These are phyloP conservation scores for Dasysyrphus albostriatus DNA, from an alignment of 2,888 invertebrate species.

Conservation along the genomic window DNA sequence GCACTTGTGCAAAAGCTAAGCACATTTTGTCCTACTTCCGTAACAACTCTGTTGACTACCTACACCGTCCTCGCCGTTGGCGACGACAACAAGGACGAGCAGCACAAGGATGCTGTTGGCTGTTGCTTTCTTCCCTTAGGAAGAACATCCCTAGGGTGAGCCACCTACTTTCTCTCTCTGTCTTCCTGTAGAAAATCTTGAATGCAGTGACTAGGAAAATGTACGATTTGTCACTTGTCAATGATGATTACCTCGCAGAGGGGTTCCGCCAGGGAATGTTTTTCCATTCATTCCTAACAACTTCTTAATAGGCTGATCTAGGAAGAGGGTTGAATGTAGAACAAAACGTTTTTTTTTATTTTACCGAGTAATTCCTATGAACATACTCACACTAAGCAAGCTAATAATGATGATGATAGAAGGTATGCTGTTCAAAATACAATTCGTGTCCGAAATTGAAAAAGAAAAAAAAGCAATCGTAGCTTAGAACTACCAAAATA, in stretches of 20 bases:
- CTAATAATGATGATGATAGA: no score
- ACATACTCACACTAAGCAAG: no score
- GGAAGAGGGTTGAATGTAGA: background rate
- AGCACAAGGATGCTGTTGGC: background rate
- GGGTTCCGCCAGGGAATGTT: slow-evolving; percentile 2
- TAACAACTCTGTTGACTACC: background rate
- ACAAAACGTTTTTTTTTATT: no score
- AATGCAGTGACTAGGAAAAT: slow-evolving; percentile 69
- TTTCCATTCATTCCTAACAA: no score
- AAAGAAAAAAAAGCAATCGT: no score
- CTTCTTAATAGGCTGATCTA: background rate
- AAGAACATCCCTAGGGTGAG: slow-evolving; percentile 44
- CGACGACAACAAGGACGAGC: slow-evolving; percentile 7
- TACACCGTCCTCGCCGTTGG: background rate
- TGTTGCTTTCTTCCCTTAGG: slow-evolving; percentile 34
- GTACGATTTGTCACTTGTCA: slow-evolving; percentile 74
- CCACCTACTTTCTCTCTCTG: background rate
- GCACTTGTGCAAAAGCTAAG: slow-evolving; percentile 61
- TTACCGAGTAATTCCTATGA: no score
- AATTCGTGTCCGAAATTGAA: no score
- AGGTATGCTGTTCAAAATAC: no score
- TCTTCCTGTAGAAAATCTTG: slow-evolving; percentile 24
- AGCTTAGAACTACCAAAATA: no score
- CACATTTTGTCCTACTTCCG: slow-evolving; percentile 60
- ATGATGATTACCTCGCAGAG: slow-evolving; percentile 71